Evolutionary conservation across 2,797 vertebrate species (phyloP).

Genomic region (Champsocephalus gunnari): DNA sequence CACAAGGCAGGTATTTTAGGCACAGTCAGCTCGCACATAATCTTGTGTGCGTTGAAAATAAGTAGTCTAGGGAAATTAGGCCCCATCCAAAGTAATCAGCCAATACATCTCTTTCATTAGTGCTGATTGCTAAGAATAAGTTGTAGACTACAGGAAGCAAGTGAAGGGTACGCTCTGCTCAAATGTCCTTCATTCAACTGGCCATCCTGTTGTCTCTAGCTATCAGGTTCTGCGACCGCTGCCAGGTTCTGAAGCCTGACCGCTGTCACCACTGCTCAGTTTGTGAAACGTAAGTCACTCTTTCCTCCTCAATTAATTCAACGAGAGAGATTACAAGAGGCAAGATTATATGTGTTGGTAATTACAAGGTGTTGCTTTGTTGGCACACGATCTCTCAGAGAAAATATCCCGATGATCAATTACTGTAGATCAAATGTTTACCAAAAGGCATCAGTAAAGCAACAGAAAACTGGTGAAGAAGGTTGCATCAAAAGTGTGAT

Average conservation of each 20-base stretch:
- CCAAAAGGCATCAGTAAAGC: neutral
- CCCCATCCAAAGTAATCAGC: conserved; percentile 55
- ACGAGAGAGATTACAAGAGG: conserved; percentile 46
- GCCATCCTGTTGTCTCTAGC: conserved; percentile 83
- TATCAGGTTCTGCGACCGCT: conserved; percentile 96
- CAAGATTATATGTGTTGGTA: conserved; percentile 65
- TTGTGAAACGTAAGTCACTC: conserved; percentile 93
- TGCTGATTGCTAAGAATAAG: conserved; percentile 66
- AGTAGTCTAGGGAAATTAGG: conserved; percentile 47
- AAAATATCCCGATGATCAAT: conserved; percentile 45
- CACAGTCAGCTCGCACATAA: conserved; percentile 17
- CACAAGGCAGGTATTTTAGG: conserved; percentile 13
- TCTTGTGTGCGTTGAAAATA: conserved; percentile 50
- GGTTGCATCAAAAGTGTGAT: neutral
- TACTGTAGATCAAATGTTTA: conserved; percentile 34
- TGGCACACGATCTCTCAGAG: conserved; percentile 31
- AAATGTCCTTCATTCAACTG: conserved; percentile 67
- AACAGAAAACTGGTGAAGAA: conserved; percentile 2
- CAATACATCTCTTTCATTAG: conserved; percentile 71
- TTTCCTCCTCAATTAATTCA: conserved; percentile 59
- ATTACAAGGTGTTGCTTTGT: conserved; percentile 65
- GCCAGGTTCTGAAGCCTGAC: conserved; percentile 98
- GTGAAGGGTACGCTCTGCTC: conserved; percentile 66
- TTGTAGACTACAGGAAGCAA: conserved; percentile 65
- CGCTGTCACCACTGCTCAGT: conserved; percentile 98